Evolutionary conservation across 2,113 vertebrate species (phyloP), one percentile per base, ranked within the genome.

Genomic region (Mormyrus iriodes): DNA sequence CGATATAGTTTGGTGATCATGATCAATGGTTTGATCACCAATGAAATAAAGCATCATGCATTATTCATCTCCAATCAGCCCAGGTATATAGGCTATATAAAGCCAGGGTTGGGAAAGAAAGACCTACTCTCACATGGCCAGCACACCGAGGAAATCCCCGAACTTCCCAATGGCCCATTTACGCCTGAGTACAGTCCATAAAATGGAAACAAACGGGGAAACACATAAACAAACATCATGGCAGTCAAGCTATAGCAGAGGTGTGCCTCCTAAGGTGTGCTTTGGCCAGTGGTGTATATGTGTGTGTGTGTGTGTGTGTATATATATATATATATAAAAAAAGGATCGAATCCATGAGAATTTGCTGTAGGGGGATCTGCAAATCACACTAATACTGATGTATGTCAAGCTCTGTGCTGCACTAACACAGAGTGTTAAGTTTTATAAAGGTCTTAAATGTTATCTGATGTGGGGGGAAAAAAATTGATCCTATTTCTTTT

Each of bases 341-440:
- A 8, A 7, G 24, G 10, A 51, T 65, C 58, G 27, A 69, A 69
- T 10, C 10, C 3, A 39, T 91, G 53, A 13, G 52, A 90, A 90
- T 89, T 9, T 89, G 42, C 21, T 84, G 79, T n/a, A 17, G 79
- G 42, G 79, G 83, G 55, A 61, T 61, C 19, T 9, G 15, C 55
- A 31, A 48, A 73, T 48, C 19, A 88, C n/a, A 17, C 7, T 58
- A 61, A 85, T 84, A 12, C n/a, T n/a, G 55, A 15, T 61, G 87
- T 52, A 79, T 87, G 85, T 90, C 89, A 88, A 65, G 65, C 85
- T 89, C 55, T 88, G 55, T 84, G 85, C 82, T 89, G 65, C 65
- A 52, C 58, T 86, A 86, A 90, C 86, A 90, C 89, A 91, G 90
- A 88, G 42, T 53, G 88, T 89, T 89, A 90, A 86, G 88, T 53